phyloP scores from a whole-genome alignment of 53 echinoderm and acorn worm genomes.

The Henricia sp. region DNA sequence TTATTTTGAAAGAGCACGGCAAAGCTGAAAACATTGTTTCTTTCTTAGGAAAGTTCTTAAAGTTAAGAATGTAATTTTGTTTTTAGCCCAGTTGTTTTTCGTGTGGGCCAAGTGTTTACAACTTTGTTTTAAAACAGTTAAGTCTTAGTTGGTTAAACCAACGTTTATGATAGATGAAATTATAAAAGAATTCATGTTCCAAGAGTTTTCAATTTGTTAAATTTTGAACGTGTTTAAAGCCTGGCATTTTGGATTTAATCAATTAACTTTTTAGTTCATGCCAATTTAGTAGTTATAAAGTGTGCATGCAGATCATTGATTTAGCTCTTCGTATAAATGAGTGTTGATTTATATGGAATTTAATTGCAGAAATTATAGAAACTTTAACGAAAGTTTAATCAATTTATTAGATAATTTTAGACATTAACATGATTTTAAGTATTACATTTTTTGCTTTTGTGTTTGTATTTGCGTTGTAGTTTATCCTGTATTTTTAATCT shows the following conservation, averaged over 20 bases:
- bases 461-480: constrained; percentile 59
- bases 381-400: constrained; percentile 60
- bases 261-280: constrained; percentile 53
- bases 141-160: constrained; percentile 52
- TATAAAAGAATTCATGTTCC: constrained; percentile 34
- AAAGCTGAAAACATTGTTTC: constrained; percentile 12
- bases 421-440: constrained; percentile 59
- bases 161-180: constrained; percentile 37
- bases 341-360: constrained; percentile 61
- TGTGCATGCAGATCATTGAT: constrained; percentile 61
- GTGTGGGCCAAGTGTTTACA: constrained; percentile 56
- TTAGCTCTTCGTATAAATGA: constrained; percentile 53
- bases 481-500: constrained; percentile 43
- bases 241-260: constrained; percentile 51
- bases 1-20: constrained; percentile 15
- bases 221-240: constrained; percentile 45
- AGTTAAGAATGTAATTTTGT: constrained; percentile 29
- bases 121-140: constrained; percentile 41
- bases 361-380: constrained; percentile 57
- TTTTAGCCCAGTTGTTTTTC: constrained; percentile 55
- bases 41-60: constrained; percentile 49
- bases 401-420: constrained; percentile 62
- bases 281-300: constrained; percentile 56
- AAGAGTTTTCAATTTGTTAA: constrained; percentile 55
- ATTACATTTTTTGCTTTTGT: constrained; percentile 48